Evolutionary conservation across 2,113 vertebrate genomes (phyloP), one percentile per base, ranked within the genome.

Genomic region (Anolis carolinensis): DNA sequence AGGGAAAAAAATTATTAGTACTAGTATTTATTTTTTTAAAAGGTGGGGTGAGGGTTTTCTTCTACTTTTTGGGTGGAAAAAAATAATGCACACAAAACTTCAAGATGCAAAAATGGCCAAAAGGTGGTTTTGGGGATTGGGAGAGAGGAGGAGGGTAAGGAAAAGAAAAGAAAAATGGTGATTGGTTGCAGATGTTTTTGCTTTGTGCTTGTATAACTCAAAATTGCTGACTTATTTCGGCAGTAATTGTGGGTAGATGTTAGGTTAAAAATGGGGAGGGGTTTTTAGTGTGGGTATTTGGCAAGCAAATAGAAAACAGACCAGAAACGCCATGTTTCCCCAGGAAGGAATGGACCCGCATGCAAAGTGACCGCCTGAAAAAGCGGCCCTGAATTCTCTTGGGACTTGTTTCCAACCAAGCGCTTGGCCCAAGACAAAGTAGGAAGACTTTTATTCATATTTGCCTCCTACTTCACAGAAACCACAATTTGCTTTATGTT

Each of bases 111-210:
- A n/a, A 86, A 81, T 75, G 79, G 70, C 62, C 71, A 67, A 81
- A 67, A 39, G 39, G 77, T 59, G 55, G 55, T 59, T 59, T 59
- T 13, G 55, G 55, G 55, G 55, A 59, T 13, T 16, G 11, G 18
- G 55, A 59, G 70, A 62, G 30, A 30, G 68, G 86, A 48, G 9
- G 55, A 73, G 83, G 78, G 83, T 83, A 88, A 85, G 16, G 79
- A 70, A 82, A 78, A 86, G 4, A 82, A 70, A 85, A 81, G 55
- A 59, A 83, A 70, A 83, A 90, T 70, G 89, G 92, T 95, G 95
- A 96, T 96, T 95, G 95, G 92, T 95, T 95, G 88, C 96, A 97
- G 95, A 96, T 96, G 96, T 91, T 94, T 91, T 94, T n/a, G 39
- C 95, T 94, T 93, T 95, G 93, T 93, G 89, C 89, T 93, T 94